Evolutionary conservation across 2,797 vertebrate genomes (phyloP).

Genomic region (Hydrocynus forskahlii): DNA sequence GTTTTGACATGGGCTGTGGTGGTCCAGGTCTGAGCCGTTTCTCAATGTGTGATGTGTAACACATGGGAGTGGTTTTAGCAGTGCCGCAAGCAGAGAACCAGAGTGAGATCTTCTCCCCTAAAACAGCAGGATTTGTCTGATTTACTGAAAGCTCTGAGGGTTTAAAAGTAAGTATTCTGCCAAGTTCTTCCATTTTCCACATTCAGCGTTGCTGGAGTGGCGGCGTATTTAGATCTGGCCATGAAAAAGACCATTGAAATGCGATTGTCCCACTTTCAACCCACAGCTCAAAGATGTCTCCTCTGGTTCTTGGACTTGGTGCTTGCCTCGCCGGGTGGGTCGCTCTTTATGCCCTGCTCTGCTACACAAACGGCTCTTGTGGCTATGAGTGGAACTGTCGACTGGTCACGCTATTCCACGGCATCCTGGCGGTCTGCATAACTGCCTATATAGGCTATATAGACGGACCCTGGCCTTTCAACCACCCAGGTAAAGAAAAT

Average conservation of each 20-base stretch:
- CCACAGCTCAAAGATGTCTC: constrained; percentile 73
- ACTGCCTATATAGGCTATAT: constrained; percentile 93
- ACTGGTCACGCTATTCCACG: constrained; percentile 90
- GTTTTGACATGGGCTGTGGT: too few relatives aligned
- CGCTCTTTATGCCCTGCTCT: constrained; percentile 85
- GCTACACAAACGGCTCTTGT: constrained; percentile 77
- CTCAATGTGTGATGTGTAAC: constrained; percentile 55
- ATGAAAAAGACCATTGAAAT: background rate
- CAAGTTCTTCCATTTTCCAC: background rate
- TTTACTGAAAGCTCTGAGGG: constrained; percentile 1
- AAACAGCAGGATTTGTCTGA: constrained; percentile 7
- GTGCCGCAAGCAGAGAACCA: background rate
- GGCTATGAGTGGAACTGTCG: constrained; percentile 93
- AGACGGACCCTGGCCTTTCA: constrained; percentile 95
- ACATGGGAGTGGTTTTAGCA: constrained; percentile 38
- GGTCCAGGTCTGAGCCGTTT: constrained; percentile 63
- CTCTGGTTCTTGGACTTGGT: constrained; percentile 76
- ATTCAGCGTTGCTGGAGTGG: background rate
- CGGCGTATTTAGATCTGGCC: background rate
- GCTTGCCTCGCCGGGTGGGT: constrained; percentile 86
- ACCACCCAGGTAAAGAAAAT: constrained; percentile 85
- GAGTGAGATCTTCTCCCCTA: background rate
- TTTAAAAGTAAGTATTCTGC: constrained; percentile 32
- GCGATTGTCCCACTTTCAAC: constrained; percentile 45
- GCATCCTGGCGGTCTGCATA: constrained; percentile 86